phyloP scores from a whole-genome alignment of 2,888 invertebrate genomes.

The Esperia sulphurella region DNA sequence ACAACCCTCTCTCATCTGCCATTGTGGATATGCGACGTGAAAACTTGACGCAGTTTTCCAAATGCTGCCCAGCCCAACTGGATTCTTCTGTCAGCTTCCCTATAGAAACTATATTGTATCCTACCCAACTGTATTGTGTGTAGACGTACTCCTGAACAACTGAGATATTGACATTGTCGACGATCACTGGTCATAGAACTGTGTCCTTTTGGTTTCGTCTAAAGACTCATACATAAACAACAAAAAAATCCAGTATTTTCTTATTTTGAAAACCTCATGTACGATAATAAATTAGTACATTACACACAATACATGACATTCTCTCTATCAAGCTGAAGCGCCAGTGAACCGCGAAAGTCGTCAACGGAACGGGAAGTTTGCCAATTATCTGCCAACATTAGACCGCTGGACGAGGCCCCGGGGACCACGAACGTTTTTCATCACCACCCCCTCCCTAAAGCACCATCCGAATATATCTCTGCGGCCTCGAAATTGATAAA shows the following conservation, averaged over 20 bases:
- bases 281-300: neutral
- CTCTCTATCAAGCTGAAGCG: conserved; percentile 29
- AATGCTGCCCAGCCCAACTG: too few species aligned
- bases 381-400: conserved; percentile 44
- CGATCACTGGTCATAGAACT: too few species aligned
- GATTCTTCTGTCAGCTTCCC: too few species aligned
- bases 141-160: too few species aligned
- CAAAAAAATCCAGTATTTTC: neutral
- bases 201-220: too few species aligned
- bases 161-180: too few species aligned
- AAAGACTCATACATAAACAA: too few species aligned
- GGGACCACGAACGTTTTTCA: conserved; percentile 29
- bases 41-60: too few species aligned
- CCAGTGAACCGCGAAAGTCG: conserved; percentile 34
- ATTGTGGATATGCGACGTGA: too few species aligned
- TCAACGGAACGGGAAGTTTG: conserved; percentile 41
- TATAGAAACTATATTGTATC: too few species aligned
- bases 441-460: conserved; percentile 17
- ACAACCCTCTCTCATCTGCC: too few species aligned
- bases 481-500: conserved; percentile 3
- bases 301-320: conserved; percentile 24
- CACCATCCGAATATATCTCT: conserved; percentile 3
- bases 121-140: too few species aligned
- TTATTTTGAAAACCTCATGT: neutral
- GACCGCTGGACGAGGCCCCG: conserved; percentile 27